Percentiles rank a stretch among this genome's conserved stretches.
These are phyloP conservation scores for Ivindomyrus marchei DNA, from an alignment of 2,113 vertebrate species.

Conservation along the genomic window DNA sequence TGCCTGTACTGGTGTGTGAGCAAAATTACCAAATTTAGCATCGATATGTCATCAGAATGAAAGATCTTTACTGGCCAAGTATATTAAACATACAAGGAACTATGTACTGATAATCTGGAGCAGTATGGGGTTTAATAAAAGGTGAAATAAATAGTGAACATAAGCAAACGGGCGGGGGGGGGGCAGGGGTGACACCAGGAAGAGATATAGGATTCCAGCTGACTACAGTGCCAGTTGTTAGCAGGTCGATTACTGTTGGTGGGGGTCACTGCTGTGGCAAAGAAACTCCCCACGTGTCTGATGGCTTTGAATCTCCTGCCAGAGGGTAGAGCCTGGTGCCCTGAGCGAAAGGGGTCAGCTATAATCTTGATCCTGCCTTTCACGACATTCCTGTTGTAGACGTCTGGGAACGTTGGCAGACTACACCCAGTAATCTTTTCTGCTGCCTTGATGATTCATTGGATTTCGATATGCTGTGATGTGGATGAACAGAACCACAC, in stretches of 20 bases:
- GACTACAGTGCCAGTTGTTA: background rate
- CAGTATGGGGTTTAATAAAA: background rate
- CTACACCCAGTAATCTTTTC: background rate
- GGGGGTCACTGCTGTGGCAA: background rate
- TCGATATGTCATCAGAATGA: background rate
- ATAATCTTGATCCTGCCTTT: background rate
- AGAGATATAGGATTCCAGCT: background rate
- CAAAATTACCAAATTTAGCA: background rate
- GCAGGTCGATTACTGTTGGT: background rate
- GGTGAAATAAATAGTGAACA: no score
- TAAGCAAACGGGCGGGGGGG: no score
- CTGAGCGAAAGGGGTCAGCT: background rate
- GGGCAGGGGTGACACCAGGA: background rate
- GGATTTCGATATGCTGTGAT: background rate
- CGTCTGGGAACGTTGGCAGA: background rate
- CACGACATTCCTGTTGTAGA: background rate
- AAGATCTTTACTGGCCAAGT: background rate
- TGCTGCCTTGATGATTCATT: background rate
- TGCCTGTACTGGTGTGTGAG: background rate
- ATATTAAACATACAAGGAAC: background rate
- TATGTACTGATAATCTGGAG: background rate
- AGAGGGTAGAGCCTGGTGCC: background rate
- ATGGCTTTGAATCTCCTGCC: background rate
- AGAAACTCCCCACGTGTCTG: background rate
- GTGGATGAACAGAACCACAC: background rate